A percentile compares a stretch with the other conserved stretches of the same genome.
Evolutionary conservation across 2,797 vertebrate genomes (phyloP).

Genomic region (Fistularia commersonii): DNA sequence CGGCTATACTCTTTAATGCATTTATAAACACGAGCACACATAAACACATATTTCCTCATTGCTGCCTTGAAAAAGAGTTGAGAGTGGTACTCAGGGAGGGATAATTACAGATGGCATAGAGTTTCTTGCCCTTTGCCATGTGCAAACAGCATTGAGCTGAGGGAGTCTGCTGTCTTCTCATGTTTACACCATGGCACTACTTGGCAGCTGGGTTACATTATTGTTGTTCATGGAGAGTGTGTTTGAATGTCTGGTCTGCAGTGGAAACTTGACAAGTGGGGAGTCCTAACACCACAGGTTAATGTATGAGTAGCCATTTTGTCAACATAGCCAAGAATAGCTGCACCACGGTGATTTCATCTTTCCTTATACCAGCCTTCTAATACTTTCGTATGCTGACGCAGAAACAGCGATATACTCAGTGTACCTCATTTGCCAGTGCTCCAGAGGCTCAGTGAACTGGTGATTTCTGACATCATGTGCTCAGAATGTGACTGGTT

Average conservation of each 20-base stretch:
- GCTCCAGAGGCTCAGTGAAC: slow-evolving; percentile 2
- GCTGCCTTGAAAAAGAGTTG: slow-evolving; percentile 44
- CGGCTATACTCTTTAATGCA: slow-evolving; percentile 55
- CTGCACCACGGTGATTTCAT: slow-evolving; percentile 1
- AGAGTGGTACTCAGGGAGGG: slow-evolving; percentile 42
- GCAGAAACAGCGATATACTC: neutral
- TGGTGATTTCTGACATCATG: neutral
- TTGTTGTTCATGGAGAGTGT: slow-evolving; percentile 12
- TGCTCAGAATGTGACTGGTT: slow-evolving; percentile 6
- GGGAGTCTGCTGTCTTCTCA: slow-evolving; percentile 43
- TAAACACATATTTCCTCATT: neutral
- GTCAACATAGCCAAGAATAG: slow-evolving; percentile 1
- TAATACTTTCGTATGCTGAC: too few species aligned
- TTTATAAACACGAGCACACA: slow-evolving; percentile 39
- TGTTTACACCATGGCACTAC: slow-evolving; percentile 41
- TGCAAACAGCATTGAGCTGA: slow-evolving; percentile 51
- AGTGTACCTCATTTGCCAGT: neutral
- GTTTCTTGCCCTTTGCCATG: slow-evolving; percentile 50
- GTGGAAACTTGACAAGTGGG: slow-evolving; percentile 4
- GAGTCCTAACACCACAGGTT: neutral
- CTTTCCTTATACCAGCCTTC: neutral
- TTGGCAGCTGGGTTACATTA: slow-evolving; percentile 34
- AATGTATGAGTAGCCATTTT: neutral
- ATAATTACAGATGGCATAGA: slow-evolving; percentile 64
- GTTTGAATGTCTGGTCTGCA: slow-evolving; percentile 24